Conservation (phyloP, 2,797 vertebrate species). For the Sebastes nivosus region DNA sequence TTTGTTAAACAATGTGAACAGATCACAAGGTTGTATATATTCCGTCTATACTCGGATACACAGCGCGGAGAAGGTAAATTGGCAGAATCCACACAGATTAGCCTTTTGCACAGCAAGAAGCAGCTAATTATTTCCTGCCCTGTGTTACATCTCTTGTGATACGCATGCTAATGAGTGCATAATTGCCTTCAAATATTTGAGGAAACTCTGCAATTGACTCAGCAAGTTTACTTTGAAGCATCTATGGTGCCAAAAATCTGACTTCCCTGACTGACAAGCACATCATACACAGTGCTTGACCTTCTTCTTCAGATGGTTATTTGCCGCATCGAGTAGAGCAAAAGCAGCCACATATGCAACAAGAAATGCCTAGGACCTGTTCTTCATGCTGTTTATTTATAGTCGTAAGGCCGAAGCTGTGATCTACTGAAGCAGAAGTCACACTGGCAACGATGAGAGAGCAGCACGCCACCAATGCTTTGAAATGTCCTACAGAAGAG, state of each 20-base stretch:
- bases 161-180: slow-evolving; percentile 58
- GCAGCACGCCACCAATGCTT: neutral
- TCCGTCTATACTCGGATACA: neutral
- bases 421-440: slow-evolving; percentile 1
- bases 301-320: neutral
- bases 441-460: slow-evolving; percentile 33
- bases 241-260: slow-evolving; percentile 1
- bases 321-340: neutral
- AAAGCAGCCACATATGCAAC: neutral
- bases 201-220: slow-evolving; percentile 57
- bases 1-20: neutral
- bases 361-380: slow-evolving; percentile 9
- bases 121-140: slow-evolving; percentile 57
- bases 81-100: slow-evolving; percentile 48
- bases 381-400: slow-evolving; percentile 8
- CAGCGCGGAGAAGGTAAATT: slow-evolving; percentile 20
- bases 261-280: slow-evolving; percentile 1
- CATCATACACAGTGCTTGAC: neutral
- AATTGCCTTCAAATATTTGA: slow-evolving; percentile 63
- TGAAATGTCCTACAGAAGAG: slow-evolving; percentile 7
- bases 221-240: slow-evolving; percentile 50
- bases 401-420: neutral
- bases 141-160: slow-evolving; percentile 52
- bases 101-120: slow-evolving; percentile 47
- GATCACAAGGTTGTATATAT: slow-evolving; percentile 11